Base-by-base conservation (phyloP, 2,888 invertebrate species). In the Epinotia bilunana region DNA sequence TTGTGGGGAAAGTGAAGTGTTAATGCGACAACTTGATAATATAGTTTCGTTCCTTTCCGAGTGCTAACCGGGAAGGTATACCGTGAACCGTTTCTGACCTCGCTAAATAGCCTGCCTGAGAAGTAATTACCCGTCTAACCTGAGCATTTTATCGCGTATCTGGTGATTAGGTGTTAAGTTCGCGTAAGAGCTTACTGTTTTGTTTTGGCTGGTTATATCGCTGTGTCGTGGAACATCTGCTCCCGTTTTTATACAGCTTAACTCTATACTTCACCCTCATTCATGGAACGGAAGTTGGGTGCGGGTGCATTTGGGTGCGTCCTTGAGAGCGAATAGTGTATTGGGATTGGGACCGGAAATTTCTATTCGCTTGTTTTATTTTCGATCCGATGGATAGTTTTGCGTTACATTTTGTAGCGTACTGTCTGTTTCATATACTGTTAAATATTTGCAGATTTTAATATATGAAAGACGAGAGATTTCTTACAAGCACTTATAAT, bases 1-100 rank as follows among this genome's bases (percentile, higher is more conserved):
- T 72, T 67, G 75, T 49, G 84, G 90, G 88, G 93, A 93, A 93
- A 93, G 93, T 93, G 90, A 91, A 90, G 91, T 91, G 91, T 89
- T 91, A 92, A 91, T 91, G 86, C 87, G 91, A 92, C 92, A 90
- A 86, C 87, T 88, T 91, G 92, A 92, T 92, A 88, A 91, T 88
- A 91, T 90, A 87, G 86, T 86, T 88, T 84, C 81, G 82, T 83
- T 83, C 83, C 82, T 69, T 69, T 83, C 84, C 83, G 83, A 84
- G 80, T 82, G 83, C 82, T 83, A 89, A 87, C 87, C 86, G 83
- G 87, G 88, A 90, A 89, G 86, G 80, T 79, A 83, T 85, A 87
- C 81, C 78, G 83, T 82, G 86, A 89, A 86, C 85, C 84, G 83
- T 80, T 79, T 81, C 80, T 86, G 85, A 87, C 85, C 85, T 82